Evolutionary conservation across 2,113 vertebrate species (phyloP).

Genomic region (Scortum barcoo): DNA sequence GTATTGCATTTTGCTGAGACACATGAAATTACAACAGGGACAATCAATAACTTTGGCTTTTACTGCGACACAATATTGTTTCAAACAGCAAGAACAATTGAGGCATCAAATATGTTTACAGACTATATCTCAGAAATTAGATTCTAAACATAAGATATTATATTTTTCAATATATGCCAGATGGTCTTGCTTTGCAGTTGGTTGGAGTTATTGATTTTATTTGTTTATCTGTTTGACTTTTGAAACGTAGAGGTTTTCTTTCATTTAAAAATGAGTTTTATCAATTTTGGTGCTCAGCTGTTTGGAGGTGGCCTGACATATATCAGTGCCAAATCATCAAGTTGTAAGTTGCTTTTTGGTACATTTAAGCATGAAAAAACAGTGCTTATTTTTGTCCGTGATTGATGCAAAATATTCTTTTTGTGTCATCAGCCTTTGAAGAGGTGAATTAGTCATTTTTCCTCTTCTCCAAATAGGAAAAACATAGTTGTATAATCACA

Average conservation of each 20-base stretch:
- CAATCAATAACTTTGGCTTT: conserved; percentile 83
- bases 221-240: conserved; percentile 76
- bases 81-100: conserved; percentile 83
- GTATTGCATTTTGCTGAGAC: conserved; percentile 72
- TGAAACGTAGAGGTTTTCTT: conserved; percentile 68
- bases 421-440: conserved; percentile 39
- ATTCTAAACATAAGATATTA: conserved; percentile 82
- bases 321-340: conserved; percentile 70
- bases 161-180: conserved; percentile 89
- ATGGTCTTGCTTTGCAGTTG: conserved; percentile 86
- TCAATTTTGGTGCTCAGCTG: conserved; percentile 81
- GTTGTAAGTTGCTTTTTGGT: conserved; percentile 47
- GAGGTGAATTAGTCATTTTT: conserved; percentile 51
- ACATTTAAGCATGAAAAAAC: conserved; percentile 32
- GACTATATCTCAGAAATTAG: conserved; percentile 81
- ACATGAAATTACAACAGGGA: conserved; percentile 82
- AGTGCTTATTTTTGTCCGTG: conserved; percentile 32
- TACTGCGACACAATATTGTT: conserved; percentile 86
- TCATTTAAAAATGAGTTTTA: conserved; percentile 75
- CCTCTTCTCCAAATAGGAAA: not conserved
- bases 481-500: conserved; percentile 1
- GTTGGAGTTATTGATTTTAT: conserved; percentile 76
- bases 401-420: conserved; percentile 61
- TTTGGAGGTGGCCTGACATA: conserved; percentile 65
- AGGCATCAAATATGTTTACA: conserved; percentile 85